phyloP scores from a whole-genome alignment of 2,888 invertebrate genomes.

The Oxystoma pomonae region DNA sequence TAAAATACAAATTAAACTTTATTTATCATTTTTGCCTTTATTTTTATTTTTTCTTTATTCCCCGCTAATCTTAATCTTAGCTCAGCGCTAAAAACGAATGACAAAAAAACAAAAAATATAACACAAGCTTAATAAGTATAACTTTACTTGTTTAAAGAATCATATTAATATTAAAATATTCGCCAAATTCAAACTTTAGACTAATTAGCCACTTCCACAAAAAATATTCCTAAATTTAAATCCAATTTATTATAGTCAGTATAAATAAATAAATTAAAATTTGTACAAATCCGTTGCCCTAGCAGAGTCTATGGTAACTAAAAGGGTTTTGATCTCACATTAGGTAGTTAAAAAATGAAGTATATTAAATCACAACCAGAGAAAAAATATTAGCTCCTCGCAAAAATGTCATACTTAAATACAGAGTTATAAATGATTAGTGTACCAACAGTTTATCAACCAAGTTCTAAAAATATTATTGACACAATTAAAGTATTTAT shows the following conservation, averaged over 20 bases:
- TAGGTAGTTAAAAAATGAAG: neutral
- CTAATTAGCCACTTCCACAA: conserved; percentile 46
- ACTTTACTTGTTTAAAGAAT: conserved; percentile 7
- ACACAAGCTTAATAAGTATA: conserved; percentile 31
- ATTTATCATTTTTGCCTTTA: conserved; percentile 41
- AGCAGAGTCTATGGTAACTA: conserved; percentile 27
- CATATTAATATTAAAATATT: no score
- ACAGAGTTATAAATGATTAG: no score
- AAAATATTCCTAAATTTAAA: no score
- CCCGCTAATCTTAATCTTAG: conserved; percentile 42
- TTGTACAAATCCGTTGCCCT: conserved; percentile 27
- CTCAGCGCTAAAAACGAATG: conserved; percentile 32
- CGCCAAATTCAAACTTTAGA: conserved; percentile 38
- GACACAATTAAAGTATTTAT: no score
- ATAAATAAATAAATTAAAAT: no score
- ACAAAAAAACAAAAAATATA: conserved; percentile 24
- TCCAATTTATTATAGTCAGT: no score
- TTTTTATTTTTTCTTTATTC: conserved; percentile 37
- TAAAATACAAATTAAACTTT: conserved; percentile 38
- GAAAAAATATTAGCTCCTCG: no score
- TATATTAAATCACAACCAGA: no score
- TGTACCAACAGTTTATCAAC: no score
- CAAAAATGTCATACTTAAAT: no score
- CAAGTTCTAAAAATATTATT: no score
- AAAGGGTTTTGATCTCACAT: conserved; percentile 18